These are phyloP conservation scores for Anhinga rufa DNA, from an alignment of 2,113 vertebrate genomes.

Conservation along the genomic window DNA sequence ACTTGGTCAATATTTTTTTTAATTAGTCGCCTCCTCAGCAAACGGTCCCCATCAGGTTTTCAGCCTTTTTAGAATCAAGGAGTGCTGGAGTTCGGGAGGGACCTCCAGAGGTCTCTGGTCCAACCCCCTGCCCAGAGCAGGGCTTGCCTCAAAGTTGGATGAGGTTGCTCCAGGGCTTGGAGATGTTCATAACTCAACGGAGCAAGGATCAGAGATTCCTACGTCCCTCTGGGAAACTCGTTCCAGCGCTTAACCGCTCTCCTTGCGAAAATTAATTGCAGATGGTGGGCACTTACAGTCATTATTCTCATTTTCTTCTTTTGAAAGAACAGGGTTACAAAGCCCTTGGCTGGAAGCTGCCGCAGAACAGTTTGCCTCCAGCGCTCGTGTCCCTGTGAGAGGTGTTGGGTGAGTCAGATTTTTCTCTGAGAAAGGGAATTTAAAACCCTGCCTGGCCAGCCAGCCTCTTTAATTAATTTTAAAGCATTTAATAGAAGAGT, in stretches of 20 bases:
- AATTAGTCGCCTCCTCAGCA: background rate
- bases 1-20: background rate
- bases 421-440: background rate
- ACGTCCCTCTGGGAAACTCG: background rate
- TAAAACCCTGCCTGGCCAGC: background rate
- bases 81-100: background rate
- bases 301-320: background rate
- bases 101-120: background rate
- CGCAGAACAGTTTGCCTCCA: background rate
- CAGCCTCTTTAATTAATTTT: slow-evolving; percentile 28
- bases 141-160: background rate
- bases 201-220: background rate
- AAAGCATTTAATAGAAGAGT: slow-evolving; percentile 25
- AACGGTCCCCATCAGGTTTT: background rate
- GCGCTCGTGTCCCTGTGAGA: rapidly evolving
- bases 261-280: background rate
- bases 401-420: background rate
- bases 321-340: background rate
- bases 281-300: background rate
- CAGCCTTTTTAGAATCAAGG: background rate
- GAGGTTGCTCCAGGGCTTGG: background rate
- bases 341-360: background rate
- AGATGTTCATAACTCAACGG: background rate
- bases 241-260: background rate
- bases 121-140: background rate